Base-by-base conservation (phyloP, 2,888 invertebrate genomes). In the Lasioglossum villosulum region DNA sequence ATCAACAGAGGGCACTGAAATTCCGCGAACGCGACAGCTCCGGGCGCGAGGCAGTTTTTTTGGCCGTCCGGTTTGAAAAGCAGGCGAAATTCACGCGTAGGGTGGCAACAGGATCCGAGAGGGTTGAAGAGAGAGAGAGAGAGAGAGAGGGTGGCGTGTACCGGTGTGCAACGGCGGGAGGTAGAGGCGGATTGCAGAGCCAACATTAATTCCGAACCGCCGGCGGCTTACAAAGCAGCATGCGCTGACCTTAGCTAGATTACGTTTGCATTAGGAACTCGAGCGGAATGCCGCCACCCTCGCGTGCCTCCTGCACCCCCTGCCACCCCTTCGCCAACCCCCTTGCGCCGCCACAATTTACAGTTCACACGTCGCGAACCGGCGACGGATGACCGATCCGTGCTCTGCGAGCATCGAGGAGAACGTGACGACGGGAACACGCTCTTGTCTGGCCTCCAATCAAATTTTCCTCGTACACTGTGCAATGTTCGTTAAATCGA, bases 261-360 rank as follows among this genome's bases (percentile, higher is more conserved):
- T 93, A 90, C 92, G 92, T 93, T 93, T 92, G 93, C 92, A 92
- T 90, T 92, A 92, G 88, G 91, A 92, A 91, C 92, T 93, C 92
- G 89, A 89, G 92, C 90, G 92, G 92, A 93, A 92, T 90, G 86
- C 89, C 88, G 88, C 79, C 88, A 87, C 79, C 84, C 86, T 78
- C 42, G 83, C 84, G 78, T 66, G 78, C 80, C 77, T 72, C 27
- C 59, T 16, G 4, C 59, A 77, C 78, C 78, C 71, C 14, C 59
- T 27, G 14, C 59, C 14, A 5, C 14, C 27, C 14, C 59, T 59
- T 27, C 30, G 27, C 27, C 27, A 12, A 5, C 27, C 59, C 81
- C 71, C 84, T 27, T 14, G 14, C 87, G 78, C 82, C 78, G 78
- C 88, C 89, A 88, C 92, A 85, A 90, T 92, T 92, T 92, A 90